Base-by-base conservation (phyloP, 2,113 vertebrate species). In the Dicaeum eximium region DNA sequence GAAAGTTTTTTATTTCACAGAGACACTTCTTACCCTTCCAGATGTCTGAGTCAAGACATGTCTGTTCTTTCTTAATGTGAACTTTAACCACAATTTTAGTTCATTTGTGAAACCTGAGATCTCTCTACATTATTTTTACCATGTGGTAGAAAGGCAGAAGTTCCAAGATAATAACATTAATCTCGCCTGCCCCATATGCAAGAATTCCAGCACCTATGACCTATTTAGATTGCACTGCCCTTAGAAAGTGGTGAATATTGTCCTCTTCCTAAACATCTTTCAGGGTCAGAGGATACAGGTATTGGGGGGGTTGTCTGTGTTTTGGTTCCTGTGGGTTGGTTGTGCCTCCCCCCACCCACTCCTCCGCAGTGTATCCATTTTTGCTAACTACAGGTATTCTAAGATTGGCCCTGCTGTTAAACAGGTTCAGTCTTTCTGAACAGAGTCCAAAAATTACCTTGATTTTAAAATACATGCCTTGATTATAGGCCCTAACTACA, bases 251-350 rank as follows among this genome's bases (percentile, higher is more conserved):
- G 5, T 73, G 28, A 27, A 53, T 37, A 57, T n/a, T 73, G 22
- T 28, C 15, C 54, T 88, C 40, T 80, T 90, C 61, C 60, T 70
- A 50, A 87, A 81, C 11, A 58, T 38, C 40, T 60, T 79, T 40
- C 3, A 1, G 15, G 33, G 14, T 54, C 4, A 12, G 9, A 38
- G 25, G n/a, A 24, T 2, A 10, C 0, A 0, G 10, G 22, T 10
- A 9, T 15, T 51, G 2, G 2, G 2, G 6, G 10, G n/a, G 1
- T 2, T 54, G 38, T 12, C 54, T 16, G 5, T 28, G 3, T 40
- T 69, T 45, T 38, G 15, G 11, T 44, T 65, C 10, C 25, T 65
- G 22, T 28, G 37, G 44, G 15, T 37, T 57, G 15, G 30, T 61
- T 67, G 19, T 51, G 37, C 33, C 25, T 54, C 12, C 4, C 1